These are phyloP conservation scores for Montipora foliosa DNA, from an alignment of 64 coral and sea anemone species.

Conservation along the genomic window DNA sequence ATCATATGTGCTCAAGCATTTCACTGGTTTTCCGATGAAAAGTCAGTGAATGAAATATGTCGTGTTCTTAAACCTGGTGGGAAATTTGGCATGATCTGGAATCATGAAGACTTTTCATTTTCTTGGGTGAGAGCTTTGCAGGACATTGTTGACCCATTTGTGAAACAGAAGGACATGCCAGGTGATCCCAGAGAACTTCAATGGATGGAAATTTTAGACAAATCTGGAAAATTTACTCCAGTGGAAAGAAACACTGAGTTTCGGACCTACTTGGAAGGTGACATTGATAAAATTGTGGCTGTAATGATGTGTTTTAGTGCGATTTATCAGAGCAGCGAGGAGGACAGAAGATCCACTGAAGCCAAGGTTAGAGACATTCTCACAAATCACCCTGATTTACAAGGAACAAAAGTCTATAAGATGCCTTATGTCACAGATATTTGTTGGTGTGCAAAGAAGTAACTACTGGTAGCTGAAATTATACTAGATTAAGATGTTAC, in stretches of 20 bases:
- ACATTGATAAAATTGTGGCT: slow-evolving; percentile 54
- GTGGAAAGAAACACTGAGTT: slow-evolving; percentile 54
- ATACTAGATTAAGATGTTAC: too few species aligned
- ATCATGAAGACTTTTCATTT: slow-evolving; percentile 66
- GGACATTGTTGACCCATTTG: slow-evolving; percentile 54
- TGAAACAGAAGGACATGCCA: slow-evolving; percentile 30
- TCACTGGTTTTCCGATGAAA: slow-evolving; percentile 83
- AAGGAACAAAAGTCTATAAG: slow-evolving; percentile 56
- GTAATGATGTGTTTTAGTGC: slow-evolving; percentile 66
- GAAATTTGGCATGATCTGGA: slow-evolving; percentile 85
- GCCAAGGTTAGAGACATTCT: slow-evolving; percentile 39
- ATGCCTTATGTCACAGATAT: slow-evolving; percentile 58
- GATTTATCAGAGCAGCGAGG: slow-evolving; percentile 55
- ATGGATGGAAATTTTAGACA: slow-evolving; percentile 52
- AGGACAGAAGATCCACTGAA: slow-evolving; percentile 46
- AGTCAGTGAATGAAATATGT: slow-evolving; percentile 83
- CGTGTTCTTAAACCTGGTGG: slow-evolving; percentile 83
- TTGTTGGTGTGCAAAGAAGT: slow-evolving; percentile 68
- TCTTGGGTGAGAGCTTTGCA: slow-evolving; percentile 81
- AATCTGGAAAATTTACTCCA: slow-evolving; percentile 71
- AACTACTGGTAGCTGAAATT: neutral
- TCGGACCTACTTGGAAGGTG: slow-evolving; percentile 37
- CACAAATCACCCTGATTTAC: slow-evolving; percentile 60
- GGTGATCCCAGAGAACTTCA: slow-evolving; percentile 39
- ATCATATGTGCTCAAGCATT: slow-evolving; percentile 85